Percentiles rank a stretch among this genome's conserved stretches.
phyloP scores from a whole-genome alignment of 2,888 invertebrate genomes.

The Strigamia crassipes region DNA sequence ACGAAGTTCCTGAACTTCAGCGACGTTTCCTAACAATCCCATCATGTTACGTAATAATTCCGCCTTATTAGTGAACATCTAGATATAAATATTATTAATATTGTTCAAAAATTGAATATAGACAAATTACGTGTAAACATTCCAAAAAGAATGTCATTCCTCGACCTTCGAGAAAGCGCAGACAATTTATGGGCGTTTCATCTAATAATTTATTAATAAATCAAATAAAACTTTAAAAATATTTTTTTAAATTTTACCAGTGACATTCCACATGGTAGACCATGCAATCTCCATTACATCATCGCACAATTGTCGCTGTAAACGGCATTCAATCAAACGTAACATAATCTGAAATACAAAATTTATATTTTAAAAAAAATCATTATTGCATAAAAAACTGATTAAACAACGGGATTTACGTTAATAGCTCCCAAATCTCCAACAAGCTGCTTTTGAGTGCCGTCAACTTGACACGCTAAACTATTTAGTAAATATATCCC shows the following conservation, averaged over 20 bases:
- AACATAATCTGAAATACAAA: slow-evolving; percentile 74
- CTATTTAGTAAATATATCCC: slow-evolving; percentile 94
- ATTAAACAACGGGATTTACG: slow-evolving; percentile 59
- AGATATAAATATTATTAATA: not conserved
- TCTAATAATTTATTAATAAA: slow-evolving; percentile 62
- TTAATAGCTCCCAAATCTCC: slow-evolving; percentile 86
- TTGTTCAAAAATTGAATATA: not conserved
- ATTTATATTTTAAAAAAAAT: slow-evolving; percentile 46
- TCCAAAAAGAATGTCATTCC: slow-evolving; percentile 90
- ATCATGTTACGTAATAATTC: slow-evolving; percentile 96
- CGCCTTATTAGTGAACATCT: slow-evolving; percentile 86
- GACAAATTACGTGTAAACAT: slow-evolving; percentile 74
- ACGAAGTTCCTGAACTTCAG: slow-evolving; percentile 84
- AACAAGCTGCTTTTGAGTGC: slow-evolving; percentile 85
- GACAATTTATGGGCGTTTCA: slow-evolving; percentile 93
- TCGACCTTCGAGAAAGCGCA: slow-evolving; percentile 80
- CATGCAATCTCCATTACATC: slow-evolving; percentile 97
- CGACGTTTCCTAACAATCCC: slow-evolving; percentile 90
- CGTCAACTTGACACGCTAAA: slow-evolving; percentile 94
- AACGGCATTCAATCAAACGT: slow-evolving; percentile 79
- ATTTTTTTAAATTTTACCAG: slow-evolving; percentile 55
- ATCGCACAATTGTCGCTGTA: slow-evolving; percentile 79
- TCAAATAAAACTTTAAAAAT: not conserved
- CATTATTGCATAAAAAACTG: not conserved
- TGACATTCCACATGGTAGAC: slow-evolving; percentile 97